Percentiles rank a stretch among this genome's conserved stretches.
These are phyloP conservation scores for Iselma pallidipennis DNA, from an alignment of 2,888 invertebrate species.

Conservation along the genomic window DNA sequence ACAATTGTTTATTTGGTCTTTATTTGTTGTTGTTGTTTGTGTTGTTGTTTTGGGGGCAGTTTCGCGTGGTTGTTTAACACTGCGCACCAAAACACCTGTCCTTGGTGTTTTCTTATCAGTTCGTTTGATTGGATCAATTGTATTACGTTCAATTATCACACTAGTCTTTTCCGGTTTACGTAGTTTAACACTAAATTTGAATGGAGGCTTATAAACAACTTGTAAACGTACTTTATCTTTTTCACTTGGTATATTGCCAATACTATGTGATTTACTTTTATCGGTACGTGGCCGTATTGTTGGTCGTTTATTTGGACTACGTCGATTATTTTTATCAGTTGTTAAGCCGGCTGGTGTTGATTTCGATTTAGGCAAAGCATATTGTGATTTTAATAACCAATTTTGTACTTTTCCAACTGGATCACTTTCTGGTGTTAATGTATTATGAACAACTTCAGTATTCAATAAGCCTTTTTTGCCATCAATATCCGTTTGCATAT, in stretches of 20 bases:
- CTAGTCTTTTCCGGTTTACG: slow-evolving; percentile 71
- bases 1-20: background rate
- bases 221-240: slow-evolving; percentile 75
- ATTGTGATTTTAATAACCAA: slow-evolving; percentile 78
- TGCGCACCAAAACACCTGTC: slow-evolving; percentile 59
- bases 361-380: slow-evolving; percentile 77
- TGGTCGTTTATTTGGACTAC: slow-evolving; percentile 57
- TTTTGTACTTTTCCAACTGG: slow-evolving; percentile 81
- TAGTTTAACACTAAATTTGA: slow-evolving; percentile 82
- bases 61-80: slow-evolving; percentile 39
- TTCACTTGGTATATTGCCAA: slow-evolving; percentile 67
- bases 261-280: slow-evolving; percentile 67
- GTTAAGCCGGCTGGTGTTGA: slow-evolving; percentile 79
- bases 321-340: slow-evolving; percentile 61
- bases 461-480: slow-evolving; percentile 57
- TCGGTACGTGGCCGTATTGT: slow-evolving; percentile 56
- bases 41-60: slow-evolving; percentile 5
- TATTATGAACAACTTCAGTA: slow-evolving; percentile 56
- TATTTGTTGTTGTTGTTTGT: background rate
- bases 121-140: slow-evolving; percentile 51
- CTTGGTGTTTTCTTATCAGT: slow-evolving; percentile 42
- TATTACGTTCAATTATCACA: slow-evolving; percentile 64
- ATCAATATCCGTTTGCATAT: slow-evolving; percentile 64
- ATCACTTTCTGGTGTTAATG: slow-evolving; percentile 55
- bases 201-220: slow-evolving; percentile 86